A percentile compares a stretch with the other conserved stretches of the same genome.
Conservation (phyloP, 92 coral and sea anemone genomes). For the Micromussa lordhowensis region DNA sequence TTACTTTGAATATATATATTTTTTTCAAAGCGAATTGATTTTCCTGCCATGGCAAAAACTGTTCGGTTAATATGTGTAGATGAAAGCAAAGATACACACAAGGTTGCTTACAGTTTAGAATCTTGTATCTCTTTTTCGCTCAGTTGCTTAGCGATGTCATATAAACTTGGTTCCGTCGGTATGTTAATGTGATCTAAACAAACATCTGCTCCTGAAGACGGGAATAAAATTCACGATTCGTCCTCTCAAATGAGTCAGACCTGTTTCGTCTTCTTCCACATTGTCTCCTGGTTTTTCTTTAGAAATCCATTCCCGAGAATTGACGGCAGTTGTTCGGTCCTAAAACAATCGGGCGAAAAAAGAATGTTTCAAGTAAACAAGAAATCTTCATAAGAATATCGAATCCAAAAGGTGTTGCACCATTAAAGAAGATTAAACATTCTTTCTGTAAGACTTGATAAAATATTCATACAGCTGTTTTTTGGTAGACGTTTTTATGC, state of each 20-base stretch:
- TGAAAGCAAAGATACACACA: constrained; percentile 13
- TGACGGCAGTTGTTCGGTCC: constrained; percentile 11
- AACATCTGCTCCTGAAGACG: constrained; percentile 60
- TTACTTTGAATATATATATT: neutral
- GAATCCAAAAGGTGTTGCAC: constrained; percentile 61
- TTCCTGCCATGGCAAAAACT: constrained; percentile 28
- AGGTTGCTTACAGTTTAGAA: neutral
- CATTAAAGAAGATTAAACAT: constrained; percentile 77
- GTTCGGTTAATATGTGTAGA: constrained; percentile 32
- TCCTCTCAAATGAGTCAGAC: constrained; percentile 23
- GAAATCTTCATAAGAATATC: constrained; percentile 57
- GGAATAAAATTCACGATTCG: constrained; percentile 18
- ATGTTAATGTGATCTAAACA: constrained; percentile 47
- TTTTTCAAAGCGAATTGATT: constrained; percentile 15
- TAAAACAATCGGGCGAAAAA: constrained; percentile 29
- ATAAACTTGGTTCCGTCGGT: constrained; percentile 59
- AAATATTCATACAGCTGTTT: constrained; percentile 82
- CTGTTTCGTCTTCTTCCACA: neutral
- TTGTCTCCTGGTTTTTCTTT: constrained; percentile 1
- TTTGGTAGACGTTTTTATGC: constrained; percentile 42
- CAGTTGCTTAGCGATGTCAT: constrained; percentile 64
- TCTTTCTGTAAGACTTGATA: constrained; percentile 72
- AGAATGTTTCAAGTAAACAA: constrained; percentile 49
- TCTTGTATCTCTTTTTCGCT: constrained; percentile 51
- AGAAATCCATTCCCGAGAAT: neutral